Conservation (phyloP, 2,797 vertebrate species). For the Spheniscus humboldti region DNA sequence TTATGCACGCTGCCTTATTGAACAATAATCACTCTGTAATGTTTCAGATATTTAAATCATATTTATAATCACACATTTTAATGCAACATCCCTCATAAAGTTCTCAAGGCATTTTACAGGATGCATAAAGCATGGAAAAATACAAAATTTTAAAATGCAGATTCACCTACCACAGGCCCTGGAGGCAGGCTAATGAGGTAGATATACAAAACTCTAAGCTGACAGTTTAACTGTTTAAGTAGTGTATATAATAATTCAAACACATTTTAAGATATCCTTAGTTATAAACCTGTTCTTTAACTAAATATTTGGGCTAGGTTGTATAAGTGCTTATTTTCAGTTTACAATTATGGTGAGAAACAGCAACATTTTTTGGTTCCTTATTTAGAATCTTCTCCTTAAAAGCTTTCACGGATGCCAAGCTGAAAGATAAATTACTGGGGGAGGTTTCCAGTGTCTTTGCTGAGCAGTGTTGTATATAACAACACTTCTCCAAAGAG, state of each 20-base stretch:
- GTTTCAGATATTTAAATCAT: slow-evolving; percentile 81
- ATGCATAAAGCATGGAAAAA: slow-evolving; percentile 75
- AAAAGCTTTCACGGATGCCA: slow-evolving; percentile 53
- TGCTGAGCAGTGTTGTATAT: neutral
- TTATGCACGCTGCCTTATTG: slow-evolving; percentile 73
- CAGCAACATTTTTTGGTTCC: slow-evolving; percentile 46
- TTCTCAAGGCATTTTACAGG: slow-evolving; percentile 78
- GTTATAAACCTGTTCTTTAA: slow-evolving; percentile 72
- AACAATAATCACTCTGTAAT: slow-evolving; percentile 81
- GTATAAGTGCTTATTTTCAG: slow-evolving; percentile 68
- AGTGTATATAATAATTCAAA: slow-evolving; percentile 76
- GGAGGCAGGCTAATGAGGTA: slow-evolving; percentile 77
- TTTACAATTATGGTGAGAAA: slow-evolving; percentile 67
- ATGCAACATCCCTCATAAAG: slow-evolving; percentile 76
- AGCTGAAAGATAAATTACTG: slow-evolving; percentile 28
- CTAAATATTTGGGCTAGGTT: slow-evolving; percentile 76
- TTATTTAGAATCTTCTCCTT: slow-evolving; percentile 65
- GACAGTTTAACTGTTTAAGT: slow-evolving; percentile 79
- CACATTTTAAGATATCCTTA: slow-evolving; percentile 63
- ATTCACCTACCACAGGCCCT: slow-evolving; percentile 70
- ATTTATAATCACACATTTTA: slow-evolving; percentile 83
- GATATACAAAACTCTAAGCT: slow-evolving; percentile 75
- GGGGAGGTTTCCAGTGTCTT: neutral
- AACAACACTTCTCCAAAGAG: neutral
- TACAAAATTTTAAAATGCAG: slow-evolving; percentile 75